Evolutionary conservation across 2,113 vertebrate genomes (phyloP), one percentile per base, ranked within the genome.

Genomic region (Vireo altiloquus): DNA sequence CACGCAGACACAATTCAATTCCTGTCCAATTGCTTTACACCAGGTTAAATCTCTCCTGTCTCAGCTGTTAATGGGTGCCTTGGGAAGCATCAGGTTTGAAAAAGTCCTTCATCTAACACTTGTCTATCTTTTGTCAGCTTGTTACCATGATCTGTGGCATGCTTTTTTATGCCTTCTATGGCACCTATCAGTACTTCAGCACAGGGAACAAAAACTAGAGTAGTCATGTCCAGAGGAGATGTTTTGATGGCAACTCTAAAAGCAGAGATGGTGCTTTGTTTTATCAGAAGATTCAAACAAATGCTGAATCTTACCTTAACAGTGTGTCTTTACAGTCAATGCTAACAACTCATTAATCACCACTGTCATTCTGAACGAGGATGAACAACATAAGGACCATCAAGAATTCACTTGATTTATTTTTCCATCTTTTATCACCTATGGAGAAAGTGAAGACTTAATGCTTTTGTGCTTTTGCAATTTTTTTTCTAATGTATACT

Each of bases 1-100:
- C 47, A 66, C 19, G 23, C n/a, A 64, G 18, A 72, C 42, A 78
- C 49, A 88, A 80, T 25, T 59, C 46, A 92, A 66, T 87, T 93
- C 74, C 86, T 96, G 90, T 81, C 90, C 94, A 89, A 66, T 82
- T 86, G 71, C 54, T 95, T 96, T 91, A 96, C 12, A 9, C 95
- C 78, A 89, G 39, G 59, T 86, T 81, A 92, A 91, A 95, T 86
- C 66, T 86, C 77, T 82, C 61, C 86, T 87, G 61, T 95, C 94
- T 94, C 70, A 86, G 90, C 78, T 91, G 39, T 69, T 91, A 77
- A 85, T 81, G 64, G n/a, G 35, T 78, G 59, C 71, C 90, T 78
- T 83, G 78, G 63, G 89, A 93, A 77, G 33, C 82, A 83, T 47
- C 37, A 76, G 28, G 35, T 75, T 90, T 78, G 75, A 74, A 94